phyloP scores from a whole-genome alignment of 2,797 vertebrate genomes.

The Melanotaenia parkinsoni region DNA sequence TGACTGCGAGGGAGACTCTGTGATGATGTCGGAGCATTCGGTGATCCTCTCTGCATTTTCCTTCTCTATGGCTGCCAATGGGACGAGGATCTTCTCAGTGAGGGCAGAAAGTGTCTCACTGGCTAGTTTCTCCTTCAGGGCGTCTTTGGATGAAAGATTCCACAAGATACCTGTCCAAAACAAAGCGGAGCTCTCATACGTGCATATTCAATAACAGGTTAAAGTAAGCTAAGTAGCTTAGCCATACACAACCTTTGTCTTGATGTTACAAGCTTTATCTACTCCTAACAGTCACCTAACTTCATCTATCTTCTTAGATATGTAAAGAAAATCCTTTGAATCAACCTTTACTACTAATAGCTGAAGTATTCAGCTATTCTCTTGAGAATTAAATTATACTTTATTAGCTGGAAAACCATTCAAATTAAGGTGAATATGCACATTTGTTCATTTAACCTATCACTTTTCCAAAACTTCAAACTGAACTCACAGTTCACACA shows the following conservation, averaged over 20 bases:
- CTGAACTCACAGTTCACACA: neutral
- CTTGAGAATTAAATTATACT: neutral
- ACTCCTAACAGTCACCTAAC: neutral
- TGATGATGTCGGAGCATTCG: constrained; percentile 53
- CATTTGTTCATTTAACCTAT: constrained; percentile 3
- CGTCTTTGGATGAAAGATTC: constrained; percentile 97
- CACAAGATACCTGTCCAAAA: constrained; percentile 90
- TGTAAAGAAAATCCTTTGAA: neutral
- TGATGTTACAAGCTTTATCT: neutral
- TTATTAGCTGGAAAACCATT: neutral
- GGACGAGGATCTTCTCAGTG: constrained; percentile 86
- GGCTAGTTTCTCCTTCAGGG: constrained; percentile 90
- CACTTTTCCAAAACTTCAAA: constrained; percentile 6
- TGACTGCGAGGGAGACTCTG: constrained; percentile 84
- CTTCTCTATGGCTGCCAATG: constrained; percentile 69
- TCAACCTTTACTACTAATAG: neutral
- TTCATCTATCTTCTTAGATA: too few relatives aligned
- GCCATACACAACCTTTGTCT: neutral
- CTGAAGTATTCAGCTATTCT: neutral
- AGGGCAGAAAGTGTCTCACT: constrained; percentile 85
- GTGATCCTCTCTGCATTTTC: accelerated
- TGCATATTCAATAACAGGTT: neutral
- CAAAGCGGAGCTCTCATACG: too few relatives aligned
- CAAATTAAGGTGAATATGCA: neutral
- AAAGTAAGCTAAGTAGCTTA: neutral